Conservation (phyloP, 2,113 vertebrate species). For the Chunga burmeisteri region DNA sequence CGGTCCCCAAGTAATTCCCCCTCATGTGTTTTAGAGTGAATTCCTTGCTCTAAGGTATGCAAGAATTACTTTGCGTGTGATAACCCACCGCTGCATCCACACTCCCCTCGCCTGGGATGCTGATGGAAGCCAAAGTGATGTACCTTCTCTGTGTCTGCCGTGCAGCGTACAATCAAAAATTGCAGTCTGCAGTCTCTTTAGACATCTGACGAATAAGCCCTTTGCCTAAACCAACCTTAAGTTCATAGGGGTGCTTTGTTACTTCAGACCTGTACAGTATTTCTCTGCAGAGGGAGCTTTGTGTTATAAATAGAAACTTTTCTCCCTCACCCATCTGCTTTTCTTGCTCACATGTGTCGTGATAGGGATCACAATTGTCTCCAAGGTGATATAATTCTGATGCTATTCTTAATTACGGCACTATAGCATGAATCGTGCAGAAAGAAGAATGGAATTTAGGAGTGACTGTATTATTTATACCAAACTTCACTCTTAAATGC, state of each 20-base stretch:
- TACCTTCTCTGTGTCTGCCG: background rate
- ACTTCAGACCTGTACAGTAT: background rate
- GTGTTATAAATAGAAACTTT: background rate
- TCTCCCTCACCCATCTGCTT: slow-evolving; percentile 12
- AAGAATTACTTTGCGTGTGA: background rate
- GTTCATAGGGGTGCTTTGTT: background rate
- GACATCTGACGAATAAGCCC: background rate
- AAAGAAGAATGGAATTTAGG: background rate
- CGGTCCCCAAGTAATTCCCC: background rate
- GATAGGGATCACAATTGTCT: background rate
- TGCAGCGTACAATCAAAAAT: background rate
- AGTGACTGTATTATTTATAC: background rate
- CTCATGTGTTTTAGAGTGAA: background rate
- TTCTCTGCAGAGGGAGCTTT: background rate
- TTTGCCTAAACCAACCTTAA: background rate
- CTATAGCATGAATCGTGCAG: background rate
- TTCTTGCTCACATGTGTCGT: background rate
- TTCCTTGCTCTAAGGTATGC: background rate
- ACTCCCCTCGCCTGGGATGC: background rate
- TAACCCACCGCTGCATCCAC: background rate
- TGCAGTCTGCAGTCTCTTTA: background rate
- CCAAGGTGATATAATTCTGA: slow-evolving; percentile 8
- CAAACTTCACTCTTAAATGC: background rate
- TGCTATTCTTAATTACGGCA: background rate
- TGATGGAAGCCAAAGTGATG: background rate